Base-by-base conservation (phyloP, 2,888 invertebrate species). In the Tenodera sinensis region DNA sequence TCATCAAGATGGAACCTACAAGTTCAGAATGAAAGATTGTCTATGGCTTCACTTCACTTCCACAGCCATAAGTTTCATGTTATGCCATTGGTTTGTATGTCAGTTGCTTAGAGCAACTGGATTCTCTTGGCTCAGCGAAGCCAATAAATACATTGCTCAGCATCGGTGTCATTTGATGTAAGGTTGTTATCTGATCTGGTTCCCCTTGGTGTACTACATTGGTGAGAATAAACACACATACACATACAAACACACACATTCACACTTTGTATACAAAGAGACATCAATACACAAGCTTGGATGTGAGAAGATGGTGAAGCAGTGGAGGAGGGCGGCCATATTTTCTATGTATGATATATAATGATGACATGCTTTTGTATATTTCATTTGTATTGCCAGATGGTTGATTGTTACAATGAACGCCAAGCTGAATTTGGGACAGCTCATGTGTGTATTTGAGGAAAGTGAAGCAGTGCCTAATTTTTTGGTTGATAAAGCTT, bases 1-100 rank as follows among this genome's bases (percentile, higher is more conserved):
- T 54, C n/a, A 84, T 90, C 88, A 91, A 91, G 90, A 89, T 91
- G 82, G 92, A 91, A 89, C 91, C 91, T 25, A 71, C 87, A 30
- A 83, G 87, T 83, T 85, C 90, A 27, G 90, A 90, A 85, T 90
- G 90, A 89, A 27, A 20, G 8, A 28, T n/a, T 28, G 12, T 25
- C 9, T 81, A n/a, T 20, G 30, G 28, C 87, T n/a, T 8, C 54
- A 30, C 34, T 25, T 42, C 47, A 30, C 15, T 42, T 85, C 34
- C 4, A 14, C 42, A 27, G 34, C 42, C 42, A 27, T 82, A 34
- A 28, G 14, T 42, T 28, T 20, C 71, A 71, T 30, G 30, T 3
- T 71, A 54, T 87, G 71, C 34, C 25, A 28, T 20, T 42, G 27
- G 30, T 42, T 82, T 34, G 84, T 83, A 47, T 30, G 7, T 83